phyloP scores from a whole-genome alignment of 1,140 invertebrate genomes.

The Drosophila rufa region DNA sequence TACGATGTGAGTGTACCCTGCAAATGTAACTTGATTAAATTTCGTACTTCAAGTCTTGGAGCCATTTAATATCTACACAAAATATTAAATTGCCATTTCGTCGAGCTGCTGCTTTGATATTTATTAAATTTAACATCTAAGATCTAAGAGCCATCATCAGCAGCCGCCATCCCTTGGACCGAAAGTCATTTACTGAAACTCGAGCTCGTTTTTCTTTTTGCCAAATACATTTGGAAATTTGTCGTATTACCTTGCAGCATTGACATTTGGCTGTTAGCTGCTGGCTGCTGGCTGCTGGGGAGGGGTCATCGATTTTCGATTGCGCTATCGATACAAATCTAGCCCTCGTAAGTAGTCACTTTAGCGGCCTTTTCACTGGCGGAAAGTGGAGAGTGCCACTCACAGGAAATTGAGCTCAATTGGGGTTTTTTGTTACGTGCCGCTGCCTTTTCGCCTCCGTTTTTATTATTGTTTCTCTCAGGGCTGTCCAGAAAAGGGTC shows the following conservation, averaged over 20 bases:
- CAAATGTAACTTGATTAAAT: constrained; percentile 35
- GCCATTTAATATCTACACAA: constrained; percentile 46
- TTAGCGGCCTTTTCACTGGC: constrained; percentile 35
- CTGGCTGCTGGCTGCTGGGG: constrained; percentile 19
- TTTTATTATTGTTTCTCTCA: constrained; percentile 32
- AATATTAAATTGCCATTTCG: constrained; percentile 54
- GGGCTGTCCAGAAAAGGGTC: constrained; percentile 38
- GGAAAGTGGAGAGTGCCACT: constrained; percentile 41
- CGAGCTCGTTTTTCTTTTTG: constrained; percentile 42
- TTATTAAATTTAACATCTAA: constrained; percentile 72
- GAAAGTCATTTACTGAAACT: constrained; percentile 49
- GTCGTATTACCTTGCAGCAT: constrained; percentile 54
- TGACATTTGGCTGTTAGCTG: constrained; percentile 29
- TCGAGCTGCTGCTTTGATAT: constrained; percentile 54
- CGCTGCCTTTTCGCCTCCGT: constrained; percentile 17
- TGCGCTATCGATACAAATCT: constrained; percentile 66
- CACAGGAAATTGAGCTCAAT: constrained; percentile 61
- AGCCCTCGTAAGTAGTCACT: constrained; percentile 58
- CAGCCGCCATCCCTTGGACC: neutral
- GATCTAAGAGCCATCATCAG: constrained; percentile 18
- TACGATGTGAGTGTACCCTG: constrained; percentile 10
- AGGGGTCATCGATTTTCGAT: constrained; percentile 67
- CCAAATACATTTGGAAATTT: constrained; percentile 59
- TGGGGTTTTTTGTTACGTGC: constrained; percentile 68
- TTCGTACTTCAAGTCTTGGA: constrained; percentile 14